Percentiles rank a stretch among this genome's conserved stretches.
Evolutionary conservation across 2,113 vertebrate genomes (phyloP).

Genomic region (Xenopus laevis): DNA sequence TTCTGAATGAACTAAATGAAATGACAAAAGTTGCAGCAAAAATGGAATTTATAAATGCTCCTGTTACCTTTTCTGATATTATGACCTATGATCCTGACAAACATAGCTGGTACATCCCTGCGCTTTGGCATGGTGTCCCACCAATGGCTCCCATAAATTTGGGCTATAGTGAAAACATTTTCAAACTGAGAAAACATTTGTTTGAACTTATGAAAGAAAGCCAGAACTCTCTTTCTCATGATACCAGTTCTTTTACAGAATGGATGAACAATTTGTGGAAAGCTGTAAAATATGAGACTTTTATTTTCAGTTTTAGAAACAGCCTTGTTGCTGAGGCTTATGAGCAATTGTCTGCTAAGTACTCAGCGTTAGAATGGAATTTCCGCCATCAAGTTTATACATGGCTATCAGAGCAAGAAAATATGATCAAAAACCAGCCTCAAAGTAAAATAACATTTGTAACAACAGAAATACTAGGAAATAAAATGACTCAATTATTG

Average conservation of each 20-base stretch:
- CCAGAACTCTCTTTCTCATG: slow-evolving; percentile 36
- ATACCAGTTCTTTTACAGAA: slow-evolving; percentile 47
- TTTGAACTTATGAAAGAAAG: slow-evolving; percentile 50
- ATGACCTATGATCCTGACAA: slow-evolving; percentile 52
- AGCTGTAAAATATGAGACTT: slow-evolving; percentile 4
- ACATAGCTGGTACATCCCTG: slow-evolving; percentile 49
- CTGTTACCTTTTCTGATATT: slow-evolving; percentile 36
- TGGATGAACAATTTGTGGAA: slow-evolving; percentile 53
- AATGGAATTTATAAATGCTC: slow-evolving; percentile 62
- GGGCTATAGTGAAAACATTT: slow-evolving; percentile 53
- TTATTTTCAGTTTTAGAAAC: slow-evolving; percentile 38
- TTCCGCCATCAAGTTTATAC: slow-evolving; percentile 52
- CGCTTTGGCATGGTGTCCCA: slow-evolving; percentile 53
- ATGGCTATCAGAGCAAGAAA: slow-evolving; percentile 51
- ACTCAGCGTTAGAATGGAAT: slow-evolving; percentile 50
- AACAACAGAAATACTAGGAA: slow-evolving; percentile 15
- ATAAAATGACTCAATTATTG: slow-evolving; percentile 30
- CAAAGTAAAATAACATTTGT: background rate
- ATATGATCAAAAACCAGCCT: slow-evolving; percentile 47
- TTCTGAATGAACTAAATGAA: slow-evolving; percentile 60
- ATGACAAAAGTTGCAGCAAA: slow-evolving; percentile 56
- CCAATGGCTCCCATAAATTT: slow-evolving; percentile 50
- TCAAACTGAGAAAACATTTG: slow-evolving; percentile 56
- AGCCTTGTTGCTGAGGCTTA: slow-evolving; percentile 32
- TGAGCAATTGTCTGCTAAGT: slow-evolving; percentile 30